Conservation (phyloP, 2,797 vertebrate genomes). For the Oreochromis mossambicus region DNA sequence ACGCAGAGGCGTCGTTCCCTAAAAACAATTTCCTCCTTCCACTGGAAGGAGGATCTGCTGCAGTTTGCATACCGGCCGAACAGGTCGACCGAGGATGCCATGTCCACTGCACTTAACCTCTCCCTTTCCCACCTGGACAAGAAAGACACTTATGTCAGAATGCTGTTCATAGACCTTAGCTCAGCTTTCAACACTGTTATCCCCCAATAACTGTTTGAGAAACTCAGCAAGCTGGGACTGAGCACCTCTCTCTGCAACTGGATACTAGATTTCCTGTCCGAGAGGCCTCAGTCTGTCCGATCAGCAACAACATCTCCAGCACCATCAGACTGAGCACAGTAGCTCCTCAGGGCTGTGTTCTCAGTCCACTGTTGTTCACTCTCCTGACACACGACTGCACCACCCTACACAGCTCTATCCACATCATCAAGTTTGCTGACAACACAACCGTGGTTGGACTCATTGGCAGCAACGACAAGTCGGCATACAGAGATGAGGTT, state of each 20-base stretch:
- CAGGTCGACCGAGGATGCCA: background rate
- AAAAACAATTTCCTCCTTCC: no score
- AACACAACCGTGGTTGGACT: background rate
- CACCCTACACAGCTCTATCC: background rate
- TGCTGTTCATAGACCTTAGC: background rate
- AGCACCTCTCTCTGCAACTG: background rate
- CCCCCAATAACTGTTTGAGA: background rate
- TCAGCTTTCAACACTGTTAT: background rate
- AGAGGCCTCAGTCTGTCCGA: background rate
- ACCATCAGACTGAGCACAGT: background rate
- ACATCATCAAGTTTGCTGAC: background rate
- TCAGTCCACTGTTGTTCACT: background rate
- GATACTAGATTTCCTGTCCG: background rate
- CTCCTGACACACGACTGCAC: background rate
- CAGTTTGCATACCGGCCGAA: background rate
- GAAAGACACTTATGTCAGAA: background rate
- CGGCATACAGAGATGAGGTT: background rate
- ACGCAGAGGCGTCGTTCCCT: no score
- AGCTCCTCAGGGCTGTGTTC: background rate
- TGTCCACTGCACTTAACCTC: background rate
- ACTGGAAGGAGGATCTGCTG: background rate
- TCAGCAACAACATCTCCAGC: background rate
- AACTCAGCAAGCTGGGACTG: background rate
- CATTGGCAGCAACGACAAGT: background rate
- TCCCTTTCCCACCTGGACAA: background rate